Evolutionary conservation across 2,113 vertebrate species (phyloP).

Genomic region (Myotis yumanensis): DNA sequence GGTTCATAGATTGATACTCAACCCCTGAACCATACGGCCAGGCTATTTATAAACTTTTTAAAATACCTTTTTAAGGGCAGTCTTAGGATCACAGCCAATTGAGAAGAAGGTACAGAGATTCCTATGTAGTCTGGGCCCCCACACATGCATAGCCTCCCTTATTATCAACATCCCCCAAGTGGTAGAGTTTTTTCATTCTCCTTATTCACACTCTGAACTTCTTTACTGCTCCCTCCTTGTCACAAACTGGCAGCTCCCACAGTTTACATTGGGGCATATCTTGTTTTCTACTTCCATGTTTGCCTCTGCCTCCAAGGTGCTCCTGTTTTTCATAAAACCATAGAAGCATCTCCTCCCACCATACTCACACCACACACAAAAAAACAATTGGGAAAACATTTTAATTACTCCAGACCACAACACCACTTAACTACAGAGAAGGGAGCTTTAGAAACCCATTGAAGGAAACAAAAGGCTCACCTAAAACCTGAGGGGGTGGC

Average conservation of each 20-base stretch:
- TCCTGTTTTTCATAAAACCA: conserved; percentile 47
- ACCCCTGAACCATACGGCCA: too few relatives aligned
- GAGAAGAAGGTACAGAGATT: background rate
- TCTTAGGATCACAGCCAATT: background rate
- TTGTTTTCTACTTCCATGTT: background rate
- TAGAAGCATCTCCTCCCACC: background rate
- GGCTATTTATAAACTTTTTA: background rate
- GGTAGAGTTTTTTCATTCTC: background rate
- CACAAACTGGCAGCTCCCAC: background rate
- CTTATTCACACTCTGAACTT: background rate
- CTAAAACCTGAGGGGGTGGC: background rate
- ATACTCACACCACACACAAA: background rate
- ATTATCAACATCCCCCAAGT: background rate
- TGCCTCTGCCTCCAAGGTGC: background rate
- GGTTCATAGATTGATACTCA: too few relatives aligned
- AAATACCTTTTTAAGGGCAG: background rate
- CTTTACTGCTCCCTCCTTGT: background rate
- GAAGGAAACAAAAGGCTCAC: background rate
- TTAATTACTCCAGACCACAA: conserved; percentile 49
- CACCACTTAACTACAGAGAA: conserved; percentile 28
- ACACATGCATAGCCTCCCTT: too few relatives aligned
- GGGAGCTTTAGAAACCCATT: background rate
- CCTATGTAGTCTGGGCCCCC: background rate
- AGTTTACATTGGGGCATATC: background rate
- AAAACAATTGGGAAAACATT: conserved; percentile 35